Evolutionary conservation across 1,140 invertebrate genomes (phyloP).

Genomic region (Calephelis nemesis): DNA sequence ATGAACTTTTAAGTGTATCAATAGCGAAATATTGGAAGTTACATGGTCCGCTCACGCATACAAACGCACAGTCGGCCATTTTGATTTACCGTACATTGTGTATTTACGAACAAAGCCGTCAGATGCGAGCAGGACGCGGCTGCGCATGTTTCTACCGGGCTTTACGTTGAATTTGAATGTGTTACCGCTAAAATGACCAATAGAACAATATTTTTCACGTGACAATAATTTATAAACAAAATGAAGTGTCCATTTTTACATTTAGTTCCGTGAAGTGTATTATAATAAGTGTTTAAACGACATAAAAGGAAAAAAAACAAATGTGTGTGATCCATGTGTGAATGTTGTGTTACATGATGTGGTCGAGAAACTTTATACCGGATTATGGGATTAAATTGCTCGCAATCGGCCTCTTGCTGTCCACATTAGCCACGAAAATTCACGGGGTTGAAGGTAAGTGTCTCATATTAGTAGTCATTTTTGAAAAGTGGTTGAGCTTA

Average conservation of each 20-base stretch:
- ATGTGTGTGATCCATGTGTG: constrained; percentile 77
- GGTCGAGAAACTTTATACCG: constrained; percentile 78
- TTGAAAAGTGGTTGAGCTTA: constrained; percentile 59
- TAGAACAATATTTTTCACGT: constrained; percentile 61
- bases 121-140: constrained; percentile 76
- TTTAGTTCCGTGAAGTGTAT: constrained; percentile 76
- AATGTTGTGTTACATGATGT: constrained; percentile 77
- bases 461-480: constrained; percentile 37
- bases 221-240: constrained; percentile 74
- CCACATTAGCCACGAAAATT: constrained; percentile 57
- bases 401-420: constrained; percentile 54
- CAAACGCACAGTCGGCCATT: constrained; percentile 61
- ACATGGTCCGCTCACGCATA: constrained; percentile 66
- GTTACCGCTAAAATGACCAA: constrained; percentile 75
- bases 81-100: constrained; percentile 75
- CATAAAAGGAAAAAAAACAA: constrained; percentile 73
- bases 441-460: constrained; percentile 68
- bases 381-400: constrained; percentile 75
- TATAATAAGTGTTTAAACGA: constrained; percentile 66
- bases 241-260: constrained; percentile 76
- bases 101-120: constrained; percentile 77
- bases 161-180: constrained; percentile 60
- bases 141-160: constrained; percentile 72
- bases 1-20: constrained; percentile 29
- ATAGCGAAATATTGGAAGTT: constrained; percentile 35